Evolutionary conservation across 2,113 vertebrate species (phyloP).

Genomic region (Antechinus stuartii): DNA sequence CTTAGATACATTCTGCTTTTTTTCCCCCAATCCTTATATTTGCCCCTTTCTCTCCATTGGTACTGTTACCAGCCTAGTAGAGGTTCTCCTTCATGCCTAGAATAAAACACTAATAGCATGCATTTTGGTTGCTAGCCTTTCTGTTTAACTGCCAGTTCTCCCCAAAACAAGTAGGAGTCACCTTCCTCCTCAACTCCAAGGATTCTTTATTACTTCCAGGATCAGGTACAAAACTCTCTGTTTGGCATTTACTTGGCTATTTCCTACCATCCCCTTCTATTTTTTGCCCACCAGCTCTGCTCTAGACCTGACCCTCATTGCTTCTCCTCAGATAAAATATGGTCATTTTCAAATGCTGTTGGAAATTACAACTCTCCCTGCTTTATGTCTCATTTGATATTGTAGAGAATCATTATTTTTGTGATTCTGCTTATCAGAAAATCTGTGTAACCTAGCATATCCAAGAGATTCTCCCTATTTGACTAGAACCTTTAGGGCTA

Average conservation of each 20-base stretch:
- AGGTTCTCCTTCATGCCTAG: not conserved
- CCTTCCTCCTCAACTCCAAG: not conserved
- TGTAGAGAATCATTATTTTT: not conserved
- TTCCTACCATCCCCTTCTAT: not conserved
- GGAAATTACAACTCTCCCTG: not conserved
- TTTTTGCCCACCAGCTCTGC: not conserved
- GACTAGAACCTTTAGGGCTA: not conserved
- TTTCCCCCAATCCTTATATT: not conserved
- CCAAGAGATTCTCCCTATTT: not conserved
- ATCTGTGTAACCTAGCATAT: not conserved
- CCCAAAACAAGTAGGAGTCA: not conserved
- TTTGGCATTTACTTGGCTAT: not conserved
- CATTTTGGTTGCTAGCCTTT: not conserved
- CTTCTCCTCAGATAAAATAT: not conserved
- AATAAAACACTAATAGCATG: not conserved
- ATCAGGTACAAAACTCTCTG: not conserved
- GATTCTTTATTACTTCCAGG: not conserved
- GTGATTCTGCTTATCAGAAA: not conserved
- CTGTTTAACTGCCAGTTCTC: not conserved
- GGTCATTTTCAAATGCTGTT: not conserved
- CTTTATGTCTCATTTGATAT: not conserved
- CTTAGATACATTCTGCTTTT: not conserved
- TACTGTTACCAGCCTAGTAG: not conserved
- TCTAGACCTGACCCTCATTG: not conserved
- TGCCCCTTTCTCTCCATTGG: not conserved